Conservation (phyloP, 2,888 invertebrate species). For the Steinernema carpocapsae region DNA sequence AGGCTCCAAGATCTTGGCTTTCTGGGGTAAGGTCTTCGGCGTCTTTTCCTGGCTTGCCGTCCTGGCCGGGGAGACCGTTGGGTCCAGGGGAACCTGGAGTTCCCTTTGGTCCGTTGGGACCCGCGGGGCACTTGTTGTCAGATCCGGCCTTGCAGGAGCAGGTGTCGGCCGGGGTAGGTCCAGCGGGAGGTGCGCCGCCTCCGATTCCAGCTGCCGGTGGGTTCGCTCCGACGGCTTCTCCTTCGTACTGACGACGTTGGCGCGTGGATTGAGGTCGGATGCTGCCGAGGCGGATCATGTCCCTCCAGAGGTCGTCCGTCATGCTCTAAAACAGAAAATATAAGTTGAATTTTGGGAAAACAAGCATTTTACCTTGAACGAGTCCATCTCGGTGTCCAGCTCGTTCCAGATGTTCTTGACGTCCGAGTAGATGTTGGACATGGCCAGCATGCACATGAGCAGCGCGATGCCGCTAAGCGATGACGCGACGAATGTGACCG, state of each 20-base stretch:
- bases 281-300: conserved; percentile 58
- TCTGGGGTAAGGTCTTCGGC: conserved; percentile 65
- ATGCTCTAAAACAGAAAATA: conserved; percentile 45
- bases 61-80: conserved; percentile 62
- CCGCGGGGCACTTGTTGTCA: conserved; percentile 65
- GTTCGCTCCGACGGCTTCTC: conserved; percentile 36
- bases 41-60: conserved; percentile 57
- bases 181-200: conserved; percentile 23
- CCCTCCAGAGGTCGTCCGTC: conserved; percentile 66
- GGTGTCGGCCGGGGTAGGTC: conserved; percentile 22
- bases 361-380: conserved; percentile 36
- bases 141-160: conserved; percentile 36
- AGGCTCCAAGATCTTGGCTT: conserved; percentile 55
- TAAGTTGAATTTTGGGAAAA: neutral
- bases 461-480: conserved; percentile 40
- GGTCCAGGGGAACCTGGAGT: conserved; percentile 58
- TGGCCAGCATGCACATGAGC: conserved; percentile 40
- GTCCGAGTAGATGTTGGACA: conserved; percentile 41
- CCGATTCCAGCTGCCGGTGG: conserved; percentile 10
- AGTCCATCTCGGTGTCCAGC: conserved; percentile 39
- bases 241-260: conserved; percentile 45
- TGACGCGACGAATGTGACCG: conserved; percentile 41
- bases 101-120: conserved; percentile 64
- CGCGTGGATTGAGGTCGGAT: conserved; percentile 35
- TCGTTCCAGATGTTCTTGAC: conserved; percentile 36